Evolutionary conservation across 2,888 invertebrate species (phyloP).

Genomic region (Boloria euphrosyne): DNA sequence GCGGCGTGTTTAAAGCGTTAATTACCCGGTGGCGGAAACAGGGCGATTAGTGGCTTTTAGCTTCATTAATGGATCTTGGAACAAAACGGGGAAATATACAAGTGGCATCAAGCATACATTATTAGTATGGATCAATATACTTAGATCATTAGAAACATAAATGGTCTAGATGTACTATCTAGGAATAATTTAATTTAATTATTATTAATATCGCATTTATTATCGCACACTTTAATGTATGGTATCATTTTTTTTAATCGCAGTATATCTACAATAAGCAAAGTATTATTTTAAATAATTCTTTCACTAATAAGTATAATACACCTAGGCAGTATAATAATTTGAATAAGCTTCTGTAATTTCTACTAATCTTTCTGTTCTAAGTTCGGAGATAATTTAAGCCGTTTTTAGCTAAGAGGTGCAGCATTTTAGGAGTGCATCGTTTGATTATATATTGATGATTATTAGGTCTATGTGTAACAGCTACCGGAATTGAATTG

Average conservation of each 20-base stretch:
- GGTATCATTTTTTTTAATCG: too few species aligned
- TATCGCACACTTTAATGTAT: too few species aligned
- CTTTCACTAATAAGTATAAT: too few species aligned
- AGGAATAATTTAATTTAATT: too few species aligned
- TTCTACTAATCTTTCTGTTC: constrained; percentile 8
- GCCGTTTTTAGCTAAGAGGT: constrained; percentile 13
- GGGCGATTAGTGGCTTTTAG: constrained; percentile 69
- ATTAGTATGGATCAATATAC: too few species aligned
- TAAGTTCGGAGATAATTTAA: constrained; percentile 10
- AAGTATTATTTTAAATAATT: too few species aligned
- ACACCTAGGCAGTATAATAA: neutral
- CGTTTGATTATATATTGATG: constrained; percentile 12
- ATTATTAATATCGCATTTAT: too few species aligned
- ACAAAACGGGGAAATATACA: constrained; percentile 38
- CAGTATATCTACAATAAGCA: too few species aligned
- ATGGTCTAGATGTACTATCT: too few species aligned
- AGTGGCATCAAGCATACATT: constrained; percentile 26
- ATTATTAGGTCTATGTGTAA: constrained; percentile 13
- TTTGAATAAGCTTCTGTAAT: neutral
- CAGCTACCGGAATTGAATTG: constrained; percentile 18
- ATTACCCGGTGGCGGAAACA: constrained; percentile 68
- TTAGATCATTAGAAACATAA: too few species aligned
- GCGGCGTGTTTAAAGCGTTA: constrained; percentile 52
- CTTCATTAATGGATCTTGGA: constrained; percentile 64
- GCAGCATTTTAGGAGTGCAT: constrained; percentile 7